Evolutionary conservation across 2,888 invertebrate species (phyloP).

Genomic region (Quadriops clusia): DNA sequence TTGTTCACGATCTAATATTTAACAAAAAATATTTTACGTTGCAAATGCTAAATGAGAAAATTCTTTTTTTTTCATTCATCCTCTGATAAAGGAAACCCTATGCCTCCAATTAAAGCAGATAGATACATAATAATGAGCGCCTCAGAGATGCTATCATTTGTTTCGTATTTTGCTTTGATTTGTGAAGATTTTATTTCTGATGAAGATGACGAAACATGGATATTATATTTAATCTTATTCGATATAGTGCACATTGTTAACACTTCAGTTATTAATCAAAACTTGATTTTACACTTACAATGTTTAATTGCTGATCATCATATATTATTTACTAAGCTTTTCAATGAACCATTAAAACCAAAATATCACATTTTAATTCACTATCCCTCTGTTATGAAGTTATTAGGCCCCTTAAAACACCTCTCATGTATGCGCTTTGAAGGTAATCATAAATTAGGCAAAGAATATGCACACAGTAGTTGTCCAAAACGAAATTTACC

Average conservation of each 20-base stretch:
- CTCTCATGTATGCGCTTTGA: slow-evolving; percentile 15
- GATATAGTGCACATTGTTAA: slow-evolving; percentile 7
- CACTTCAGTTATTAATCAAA: neutral
- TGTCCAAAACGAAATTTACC: slow-evolving; percentile 15
- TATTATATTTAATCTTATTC: slow-evolving; percentile 13
- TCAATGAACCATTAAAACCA: slow-evolving; percentile 10
- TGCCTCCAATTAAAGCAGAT: slow-evolving; percentile 14
- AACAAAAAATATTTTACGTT: slow-evolving; percentile 12
- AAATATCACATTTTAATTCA: slow-evolving; percentile 16
- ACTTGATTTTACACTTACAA: neutral
- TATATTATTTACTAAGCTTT: slow-evolving; percentile 11
- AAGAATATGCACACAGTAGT: slow-evolving; percentile 11
- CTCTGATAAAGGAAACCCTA: slow-evolving; percentile 10
- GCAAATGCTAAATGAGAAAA: slow-evolving; percentile 15
- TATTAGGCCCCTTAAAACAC: slow-evolving; percentile 6
- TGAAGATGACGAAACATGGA: slow-evolving; percentile 12
- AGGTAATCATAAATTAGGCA: slow-evolving; percentile 15
- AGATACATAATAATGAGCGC: slow-evolving; percentile 17
- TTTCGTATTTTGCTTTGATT: slow-evolving; percentile 17
- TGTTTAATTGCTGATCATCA: slow-evolving; percentile 10
- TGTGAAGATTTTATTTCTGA: slow-evolving; percentile 15
- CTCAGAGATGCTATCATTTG: slow-evolving; percentile 19
- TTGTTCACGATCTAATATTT: slow-evolving; percentile 17
- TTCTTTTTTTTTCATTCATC: slow-evolving; percentile 14
- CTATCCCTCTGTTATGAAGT: slow-evolving; percentile 12